Conservation (phyloP, 2,113 vertebrate genomes). For the Rhizomys pruinosus region DNA sequence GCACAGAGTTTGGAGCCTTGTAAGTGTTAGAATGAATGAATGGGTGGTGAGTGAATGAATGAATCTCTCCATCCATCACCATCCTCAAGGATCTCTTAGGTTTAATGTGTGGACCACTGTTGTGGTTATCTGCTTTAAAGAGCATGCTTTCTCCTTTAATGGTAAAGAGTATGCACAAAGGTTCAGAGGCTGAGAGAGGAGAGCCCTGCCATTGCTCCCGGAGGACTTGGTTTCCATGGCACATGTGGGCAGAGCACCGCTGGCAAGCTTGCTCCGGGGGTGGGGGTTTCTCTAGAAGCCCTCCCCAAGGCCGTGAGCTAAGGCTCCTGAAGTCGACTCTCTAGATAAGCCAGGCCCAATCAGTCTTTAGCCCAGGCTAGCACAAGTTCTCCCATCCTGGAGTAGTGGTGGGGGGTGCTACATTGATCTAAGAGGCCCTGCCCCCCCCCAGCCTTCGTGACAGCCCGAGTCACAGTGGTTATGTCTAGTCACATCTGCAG, state of each 20-base stretch:
- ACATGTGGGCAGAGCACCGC: not conserved
- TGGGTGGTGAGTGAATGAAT: not conserved
- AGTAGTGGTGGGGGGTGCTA: not conserved
- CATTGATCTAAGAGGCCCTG: constrained; percentile 70
- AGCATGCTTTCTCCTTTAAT: not conserved
- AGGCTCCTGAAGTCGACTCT: not conserved
- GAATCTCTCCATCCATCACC: not conserved
- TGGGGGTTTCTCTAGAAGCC: not conserved
- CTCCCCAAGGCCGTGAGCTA: not conserved
- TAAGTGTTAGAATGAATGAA: not conserved
- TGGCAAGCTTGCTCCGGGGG: not conserved
- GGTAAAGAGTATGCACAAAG: too few relatives aligned
- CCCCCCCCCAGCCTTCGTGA: constrained; percentile 46
- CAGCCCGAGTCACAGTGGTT: constrained; percentile 51
- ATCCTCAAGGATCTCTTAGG: not conserved
- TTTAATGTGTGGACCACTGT: not conserved
- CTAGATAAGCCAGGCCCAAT: not conserved
- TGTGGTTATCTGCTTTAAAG: not conserved
- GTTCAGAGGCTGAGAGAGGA: not conserved
- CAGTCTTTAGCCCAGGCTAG: not conserved
- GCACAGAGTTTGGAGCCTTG: not conserved
- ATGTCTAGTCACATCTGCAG: constrained; percentile 79
- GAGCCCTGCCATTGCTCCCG: not conserved
- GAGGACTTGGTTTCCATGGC: not conserved
- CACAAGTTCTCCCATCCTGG: not conserved